Evolutionary conservation across 2,888 invertebrate species (phyloP).

Genomic region (Acanthosoma haemorrhoidale): DNA sequence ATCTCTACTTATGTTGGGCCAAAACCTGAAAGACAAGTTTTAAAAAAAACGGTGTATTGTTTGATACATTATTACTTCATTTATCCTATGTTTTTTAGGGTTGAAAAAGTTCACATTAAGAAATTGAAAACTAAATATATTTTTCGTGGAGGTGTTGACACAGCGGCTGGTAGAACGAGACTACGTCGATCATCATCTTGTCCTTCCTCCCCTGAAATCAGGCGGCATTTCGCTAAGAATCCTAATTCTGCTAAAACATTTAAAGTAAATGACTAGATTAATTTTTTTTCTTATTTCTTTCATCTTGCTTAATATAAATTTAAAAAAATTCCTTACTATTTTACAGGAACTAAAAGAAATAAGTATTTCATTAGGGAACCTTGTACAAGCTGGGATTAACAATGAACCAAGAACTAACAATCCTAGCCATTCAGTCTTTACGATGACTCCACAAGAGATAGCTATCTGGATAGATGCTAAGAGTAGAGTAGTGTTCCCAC

Average conservation of each 20-base stretch:
- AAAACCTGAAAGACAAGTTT: too few species aligned
- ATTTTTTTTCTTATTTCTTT: too few species aligned
- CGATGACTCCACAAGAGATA: conserved; percentile 78
- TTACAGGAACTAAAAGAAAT: conserved; percentile 13
- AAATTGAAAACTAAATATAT: conserved; percentile 77
- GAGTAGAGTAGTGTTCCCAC: conserved; percentile 69
- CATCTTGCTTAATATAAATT: too few species aligned
- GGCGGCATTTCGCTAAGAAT: conserved; percentile 33
- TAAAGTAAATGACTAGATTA: conserved; percentile 51
- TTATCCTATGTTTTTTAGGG: conserved; percentile 41
- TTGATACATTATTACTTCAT: not conserved
- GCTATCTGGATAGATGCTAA: conserved; percentile 80
- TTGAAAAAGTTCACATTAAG: conserved; percentile 62
- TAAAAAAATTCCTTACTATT: not conserved
- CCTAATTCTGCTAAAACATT: conserved; percentile 59
- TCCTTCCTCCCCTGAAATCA: conserved; percentile 40
- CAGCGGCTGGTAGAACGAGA: conserved; percentile 29
- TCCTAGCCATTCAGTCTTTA: not conserved
- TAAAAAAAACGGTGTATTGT: too few species aligned
- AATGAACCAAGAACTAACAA: not conserved
- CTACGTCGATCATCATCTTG: conserved; percentile 38
- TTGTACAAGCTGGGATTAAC: not conserved
- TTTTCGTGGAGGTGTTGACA: conserved; percentile 69
- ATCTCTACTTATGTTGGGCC: too few species aligned
- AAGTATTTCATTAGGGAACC: conserved; percentile 3